Percentiles rank a stretch among this genome's conserved stretches.
Conservation (phyloP, 1,140 invertebrate species). For the Episyrphus balteatus region DNA sequence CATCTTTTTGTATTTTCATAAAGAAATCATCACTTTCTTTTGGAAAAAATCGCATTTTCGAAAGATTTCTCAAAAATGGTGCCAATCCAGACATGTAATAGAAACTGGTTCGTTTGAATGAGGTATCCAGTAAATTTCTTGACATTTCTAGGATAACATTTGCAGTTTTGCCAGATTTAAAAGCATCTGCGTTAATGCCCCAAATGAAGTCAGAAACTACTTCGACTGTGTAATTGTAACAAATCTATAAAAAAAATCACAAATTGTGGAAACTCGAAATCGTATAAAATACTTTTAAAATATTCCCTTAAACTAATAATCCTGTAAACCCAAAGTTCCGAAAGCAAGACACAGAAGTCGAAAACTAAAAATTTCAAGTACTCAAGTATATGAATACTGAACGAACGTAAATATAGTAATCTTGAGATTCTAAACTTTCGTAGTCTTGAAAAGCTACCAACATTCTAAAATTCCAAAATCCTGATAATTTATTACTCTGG, state of each 20-base stretch:
- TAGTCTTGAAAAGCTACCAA: no score
- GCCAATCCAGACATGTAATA: constrained; percentile 18
- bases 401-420: no score
- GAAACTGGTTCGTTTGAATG: constrained; percentile 8
- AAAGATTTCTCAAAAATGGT: constrained; percentile 12
- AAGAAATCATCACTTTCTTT: constrained; percentile 21
- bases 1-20: constrained; percentile 19
- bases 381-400: no score
- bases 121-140: constrained; percentile 7
- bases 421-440: no score
- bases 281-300: no score
- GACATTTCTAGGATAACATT: constrained; percentile 17
- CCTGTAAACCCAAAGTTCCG: no score
- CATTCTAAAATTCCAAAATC: no score
- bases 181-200: constrained; percentile 32
- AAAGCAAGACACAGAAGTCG: no score
- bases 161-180: constrained; percentile 13
- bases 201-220: constrained; percentile 39
- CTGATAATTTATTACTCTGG: no score
- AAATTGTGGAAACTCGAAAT: no score
- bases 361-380: no score
- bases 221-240: constrained; percentile 36
- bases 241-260: constrained; percentile 11
- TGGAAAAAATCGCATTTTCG: constrained; percentile 14
- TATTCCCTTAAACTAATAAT: no score